Evolutionary conservation across 1,140 invertebrate genomes (phyloP), one percentile per base, ranked within the genome.

Genomic region (Danaus melanippus): DNA sequence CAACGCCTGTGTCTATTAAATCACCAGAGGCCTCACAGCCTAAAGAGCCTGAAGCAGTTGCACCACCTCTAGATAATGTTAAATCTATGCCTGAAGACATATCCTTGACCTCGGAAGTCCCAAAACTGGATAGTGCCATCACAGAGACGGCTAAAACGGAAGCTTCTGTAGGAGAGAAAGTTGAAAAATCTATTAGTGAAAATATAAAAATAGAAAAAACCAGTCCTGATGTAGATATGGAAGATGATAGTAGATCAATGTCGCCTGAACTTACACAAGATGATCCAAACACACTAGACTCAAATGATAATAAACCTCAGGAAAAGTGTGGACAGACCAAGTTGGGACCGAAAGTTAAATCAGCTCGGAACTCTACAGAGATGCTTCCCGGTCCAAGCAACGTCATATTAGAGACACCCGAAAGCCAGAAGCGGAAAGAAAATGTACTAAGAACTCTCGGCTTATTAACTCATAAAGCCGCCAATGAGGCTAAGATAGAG

Each of bases 391-490:
- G 81, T 0, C 77, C 84, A 0, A 86, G 82, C 46, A 80, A 73
- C 42, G 53, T 71, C 0, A 42, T 87, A 4, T 59, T 70, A 2
- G 89, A 90, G 67, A 88, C 88, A 10, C 87, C 90, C 0, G 90
- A 91, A 64, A 88, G 88, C 61, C 76, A 89, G 49, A 87, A 87
- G 32, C 76, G 85, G 9, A 92, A 93, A 68, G 91, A 92, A 61
- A 89, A 88, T 15, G 90, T 92, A 42, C 67, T 93, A 7, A 84
- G 91, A 56, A 90, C 90, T 9, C 75, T 93, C 1, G 92, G 92
- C 0, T 67, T 92, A 32, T 72, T 91, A n/a, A 92, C 90, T 0
- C 87, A 90, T 17, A 88, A 91, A 62, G 90, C 89, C 0, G 90
- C 90, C 1, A 88, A 88, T 53, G 87, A 89, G 64, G 86, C 76